Conservation (phyloP, 2,113 vertebrate species). For the Pelecanoides urinatrix region DNA sequence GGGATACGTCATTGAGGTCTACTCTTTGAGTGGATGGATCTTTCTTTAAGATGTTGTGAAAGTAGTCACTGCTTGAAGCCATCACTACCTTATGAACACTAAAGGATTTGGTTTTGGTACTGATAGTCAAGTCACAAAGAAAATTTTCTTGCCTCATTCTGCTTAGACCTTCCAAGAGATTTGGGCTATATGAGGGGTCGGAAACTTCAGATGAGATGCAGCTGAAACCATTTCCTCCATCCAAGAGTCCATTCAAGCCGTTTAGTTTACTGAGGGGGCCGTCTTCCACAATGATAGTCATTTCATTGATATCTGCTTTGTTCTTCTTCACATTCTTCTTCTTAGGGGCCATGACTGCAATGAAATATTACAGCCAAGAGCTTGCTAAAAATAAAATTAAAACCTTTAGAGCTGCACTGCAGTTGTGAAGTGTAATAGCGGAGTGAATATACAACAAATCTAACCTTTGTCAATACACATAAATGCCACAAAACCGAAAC, state of each 20-base stretch:
- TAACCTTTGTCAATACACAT: neutral
- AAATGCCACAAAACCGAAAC: neutral
- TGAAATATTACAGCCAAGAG: constrained; percentile 80
- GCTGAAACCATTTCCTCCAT: constrained; percentile 92
- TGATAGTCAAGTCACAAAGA: constrained; percentile 92
- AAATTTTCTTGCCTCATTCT: constrained; percentile 94
- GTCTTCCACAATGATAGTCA: constrained; percentile 92
- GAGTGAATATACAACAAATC: neutral
- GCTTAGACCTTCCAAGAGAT: constrained; percentile 92
- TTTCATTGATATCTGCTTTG: constrained; percentile 90
- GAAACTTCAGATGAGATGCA: constrained; percentile 94
- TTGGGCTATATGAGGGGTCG: constrained; percentile 87
- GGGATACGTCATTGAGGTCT: constrained; percentile 91
- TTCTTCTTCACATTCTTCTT: constrained; percentile 95
- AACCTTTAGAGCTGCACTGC: neutral
- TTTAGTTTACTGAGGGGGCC: constrained; percentile 90
- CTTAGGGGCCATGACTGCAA: constrained; percentile 96
- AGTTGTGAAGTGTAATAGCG: constrained; percentile 17
- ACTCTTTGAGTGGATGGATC: constrained; percentile 87
- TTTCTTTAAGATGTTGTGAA: constrained; percentile 91
- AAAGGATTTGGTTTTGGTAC: constrained; percentile 96
- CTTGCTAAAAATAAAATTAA: constrained; percentile 65
- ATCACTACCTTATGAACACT: constrained; percentile 95
- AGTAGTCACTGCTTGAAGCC: constrained; percentile 95
- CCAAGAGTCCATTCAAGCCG: constrained; percentile 88